Evolutionary conservation across 2,888 invertebrate genomes (phyloP), one percentile per base, ranked within the genome.

Genomic region (Protonemura montana): DNA sequence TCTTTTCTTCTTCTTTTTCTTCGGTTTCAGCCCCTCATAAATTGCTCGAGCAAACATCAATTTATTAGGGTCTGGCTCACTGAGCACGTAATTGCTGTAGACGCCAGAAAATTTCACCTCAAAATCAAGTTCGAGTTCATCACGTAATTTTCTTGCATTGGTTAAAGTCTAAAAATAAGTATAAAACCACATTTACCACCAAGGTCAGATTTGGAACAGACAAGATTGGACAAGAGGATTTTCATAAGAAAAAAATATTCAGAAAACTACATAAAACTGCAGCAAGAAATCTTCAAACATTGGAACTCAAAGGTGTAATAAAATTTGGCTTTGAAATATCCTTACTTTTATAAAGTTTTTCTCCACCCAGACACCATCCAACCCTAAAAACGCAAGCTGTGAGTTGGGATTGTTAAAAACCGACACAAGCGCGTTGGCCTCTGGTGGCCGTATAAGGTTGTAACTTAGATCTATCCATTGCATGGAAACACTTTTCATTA

Each of bases 301-400:
- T n/a, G n/a, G n/a, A n/a, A n/a, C n/a, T n/a, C n/a, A n/a, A n/a
- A n/a, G n/a, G n/a, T n/a, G n/a, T n/a, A n/a, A n/a, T n/a, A n/a
- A n/a, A n/a, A n/a, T n/a, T n/a, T n/a, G n/a, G n/a, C n/a, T n/a
- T n/a, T 28, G n/a, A 29, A 30, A 16, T 29, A 7, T 29, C 88
- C 86, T 88, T 89, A 92, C 92, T 87, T 90, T 89, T 21, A 92
- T 86, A 87, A 92, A 91, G 59, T 90, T 89, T 88, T 92, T 93
- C 0, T 91, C 90, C 7, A 93, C 91, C 90, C 91, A 92, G 86
- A 92, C 90, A 89, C 92, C 92, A 85, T 92, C 92, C 89, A 94
- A 90, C 89, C 93, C 92, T 59, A 94, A 88, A 35, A 90, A 87
- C 25, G 89, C 89, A 27, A 94, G 88, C 76, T 90, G 89, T 86